A percentile compares a stretch with the other conserved stretches of the same genome.
These are phyloP conservation scores for Chymomyza costata DNA, from an alignment of 1,140 invertebrate genomes.

Conservation along the genomic window DNA sequence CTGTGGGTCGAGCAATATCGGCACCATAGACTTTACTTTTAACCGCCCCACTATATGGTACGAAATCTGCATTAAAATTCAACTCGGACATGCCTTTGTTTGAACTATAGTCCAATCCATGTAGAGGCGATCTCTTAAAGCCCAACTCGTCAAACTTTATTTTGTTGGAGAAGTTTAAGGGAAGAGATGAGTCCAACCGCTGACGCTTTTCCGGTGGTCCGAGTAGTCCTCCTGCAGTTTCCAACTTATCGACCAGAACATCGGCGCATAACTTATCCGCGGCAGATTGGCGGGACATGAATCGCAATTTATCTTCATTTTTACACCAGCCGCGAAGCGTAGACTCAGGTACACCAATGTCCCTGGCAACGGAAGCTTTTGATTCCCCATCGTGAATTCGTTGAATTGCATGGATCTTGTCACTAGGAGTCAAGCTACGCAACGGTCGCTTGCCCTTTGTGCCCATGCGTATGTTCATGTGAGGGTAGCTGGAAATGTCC, in stretches of 20 bases:
- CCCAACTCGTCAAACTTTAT: constrained; percentile 67
- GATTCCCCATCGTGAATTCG: constrained; percentile 88
- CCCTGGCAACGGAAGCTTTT: constrained; percentile 87
- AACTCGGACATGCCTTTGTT: constrained; percentile 64
- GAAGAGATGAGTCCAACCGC: constrained; percentile 65
- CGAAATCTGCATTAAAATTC: constrained; percentile 62
- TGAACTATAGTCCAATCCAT: constrained; percentile 66
- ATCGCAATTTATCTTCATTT: constrained; percentile 85
- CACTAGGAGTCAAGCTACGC: constrained; percentile 82
- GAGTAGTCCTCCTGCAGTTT: constrained; percentile 75
- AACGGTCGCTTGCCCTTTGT: constrained; percentile 82
- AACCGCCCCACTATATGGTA: constrained; percentile 49
- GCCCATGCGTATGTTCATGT: constrained; percentile 74
- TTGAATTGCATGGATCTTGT: constrained; percentile 87
- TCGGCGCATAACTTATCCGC: constrained; percentile 77
- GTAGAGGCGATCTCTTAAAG: constrained; percentile 59
- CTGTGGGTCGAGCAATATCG: constrained; percentile 58
- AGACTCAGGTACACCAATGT: constrained; percentile 88
- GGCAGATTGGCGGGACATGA: constrained; percentile 81
- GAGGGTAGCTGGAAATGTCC: constrained; percentile 74
- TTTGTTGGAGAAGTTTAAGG: constrained; percentile 74
- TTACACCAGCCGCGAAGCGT: constrained; percentile 90
- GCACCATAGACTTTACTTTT: constrained; percentile 66
- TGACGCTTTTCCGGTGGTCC: constrained; percentile 78
- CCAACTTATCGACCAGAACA: constrained; percentile 59